phyloP scores from a whole-genome alignment of 2,113 vertebrate species.

The Macquaria ambigua region DNA sequence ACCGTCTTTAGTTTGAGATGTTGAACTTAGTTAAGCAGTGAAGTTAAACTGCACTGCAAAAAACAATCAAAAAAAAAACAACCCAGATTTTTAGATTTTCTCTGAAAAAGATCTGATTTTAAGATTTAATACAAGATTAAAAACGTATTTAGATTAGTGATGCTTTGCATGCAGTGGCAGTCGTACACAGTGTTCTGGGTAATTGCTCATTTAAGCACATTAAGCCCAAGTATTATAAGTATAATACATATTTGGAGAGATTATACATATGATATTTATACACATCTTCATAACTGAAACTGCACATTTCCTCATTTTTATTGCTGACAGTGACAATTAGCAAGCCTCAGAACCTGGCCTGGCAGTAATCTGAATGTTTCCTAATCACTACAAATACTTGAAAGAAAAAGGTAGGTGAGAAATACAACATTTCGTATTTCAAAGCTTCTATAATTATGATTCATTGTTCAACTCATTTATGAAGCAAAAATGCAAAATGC shows the following conservation, averaged over 20 bases:
- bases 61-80: not conserved
- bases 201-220: constrained; percentile 47
- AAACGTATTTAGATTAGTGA: constrained; percentile 45
- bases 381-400: not conserved
- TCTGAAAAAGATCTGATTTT: constrained; percentile 24
- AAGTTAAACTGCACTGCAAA: not conserved
- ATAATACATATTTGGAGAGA: constrained; percentile 37
- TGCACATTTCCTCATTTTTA: not conserved
- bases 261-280: constrained; percentile 13
- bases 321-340: not conserved
- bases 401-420: not conserved
- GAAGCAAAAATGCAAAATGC: no score
- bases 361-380: not conserved
- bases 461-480: no score
- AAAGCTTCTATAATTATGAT: not conserved
- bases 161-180: constrained; percentile 5
- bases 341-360: not conserved
- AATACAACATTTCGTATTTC: not conserved
- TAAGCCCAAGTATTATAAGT: constrained; percentile 39
- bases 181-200: constrained; percentile 20
- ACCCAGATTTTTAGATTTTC: not conserved
- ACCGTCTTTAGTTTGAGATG: not conserved
- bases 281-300: not conserved
- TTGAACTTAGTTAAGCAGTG: not conserved
- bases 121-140: constrained; percentile 31